Base-by-base conservation (phyloP, 30 jellyfish, hydroid and myxozoan species). In the Sanderia malayensis region DNA sequence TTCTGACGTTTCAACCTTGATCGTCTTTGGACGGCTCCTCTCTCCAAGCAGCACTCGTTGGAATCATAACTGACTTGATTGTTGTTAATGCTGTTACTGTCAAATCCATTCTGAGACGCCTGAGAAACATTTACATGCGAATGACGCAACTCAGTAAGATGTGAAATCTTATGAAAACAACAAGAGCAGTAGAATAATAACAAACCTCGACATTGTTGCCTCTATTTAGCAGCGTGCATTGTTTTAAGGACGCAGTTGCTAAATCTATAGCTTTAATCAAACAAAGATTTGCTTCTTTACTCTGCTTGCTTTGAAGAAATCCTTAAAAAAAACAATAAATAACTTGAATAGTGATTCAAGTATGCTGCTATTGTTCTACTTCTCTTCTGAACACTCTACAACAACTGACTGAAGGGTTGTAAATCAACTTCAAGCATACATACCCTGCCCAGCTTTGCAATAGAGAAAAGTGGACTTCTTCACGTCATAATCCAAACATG, bases 371-470 rank as follows among this genome's bases (percentile, higher is more conserved):
- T 41, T 41, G 8, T 15, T 41, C 55, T 41, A 15, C 55, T 41
- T 6, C 8, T 41, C 8, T 41, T 41, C 8, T 15, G 15, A 41
- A 15, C 8, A 41, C 15, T 15, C 15, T 41, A 41, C 11, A 15
- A 41, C 55, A 41, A 15, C 11, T 6, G 55, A 41, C 15, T 41
- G 15, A 6, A 6, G 8, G 11, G 8, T 15, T 41, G 8, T 41
- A 41, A 41, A 41, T 6, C 8, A 6, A 41, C 55, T 6, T 41
- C 15, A 41, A 41, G 55, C 15, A n/a, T 4, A 26, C n/a, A 3
- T 59, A 78, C 89, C 89, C 34, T 78, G 64, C 21, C 89, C 82
- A 0, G 82, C 89, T 66, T 78, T 78, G 44, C 81, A 67, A 44
- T 64, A 67, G 7, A 78, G 70, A 32, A 64, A 27, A 4, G 61